Evolutionary conservation across 2,888 invertebrate species (phyloP), one percentile per base, ranked within the genome.

Genomic region (Hartigia nigra): DNA sequence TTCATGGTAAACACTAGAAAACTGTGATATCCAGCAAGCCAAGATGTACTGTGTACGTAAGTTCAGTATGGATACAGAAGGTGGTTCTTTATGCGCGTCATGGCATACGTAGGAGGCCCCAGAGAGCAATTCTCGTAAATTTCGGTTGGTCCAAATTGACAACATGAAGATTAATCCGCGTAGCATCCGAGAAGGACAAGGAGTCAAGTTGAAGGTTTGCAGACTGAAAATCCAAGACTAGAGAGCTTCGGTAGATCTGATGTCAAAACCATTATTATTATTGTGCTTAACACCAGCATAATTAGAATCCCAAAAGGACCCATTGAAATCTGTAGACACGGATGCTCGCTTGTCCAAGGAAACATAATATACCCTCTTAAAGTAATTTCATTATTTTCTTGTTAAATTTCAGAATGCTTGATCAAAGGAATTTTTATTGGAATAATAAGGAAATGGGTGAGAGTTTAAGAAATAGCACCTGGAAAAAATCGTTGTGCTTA

Each of bases 71-170:
- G 23, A 55, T 23, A 55, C 0, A 55, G 55, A 55, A 55, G 23
- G 23, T 55, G 23, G 23, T 55, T 55, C 23, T 55, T 55, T 23
- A 55, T 2, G 9, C 9, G 55, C 23, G 14, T 55, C 23, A 9
- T 23, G 23, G 23, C 14, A 55, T 23, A 55, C 23, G 23, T 31
- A 72, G 0, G 72, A 72, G 31, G 2, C 72, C 72, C 4, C 72
- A 23, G 72, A 12, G 72, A 72, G 72, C 12, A 2, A 72, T 72
- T 72, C 72, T 32, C 72, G 31, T 72, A 72, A 72, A 72, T 31
- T 72, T 31, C 9, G 72, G 72, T 72, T 34, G 32, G 12, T 12
- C 12, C 72, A 72, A 72, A 72, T 72, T 72, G 72, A 72, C 72
- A 34, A 32, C 31, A 23, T 14, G 12, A 31, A 72, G 72, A 72